phyloP scores from a whole-genome alignment of 1,140 invertebrate genomes.

The Drosophila sechellia region DNA sequence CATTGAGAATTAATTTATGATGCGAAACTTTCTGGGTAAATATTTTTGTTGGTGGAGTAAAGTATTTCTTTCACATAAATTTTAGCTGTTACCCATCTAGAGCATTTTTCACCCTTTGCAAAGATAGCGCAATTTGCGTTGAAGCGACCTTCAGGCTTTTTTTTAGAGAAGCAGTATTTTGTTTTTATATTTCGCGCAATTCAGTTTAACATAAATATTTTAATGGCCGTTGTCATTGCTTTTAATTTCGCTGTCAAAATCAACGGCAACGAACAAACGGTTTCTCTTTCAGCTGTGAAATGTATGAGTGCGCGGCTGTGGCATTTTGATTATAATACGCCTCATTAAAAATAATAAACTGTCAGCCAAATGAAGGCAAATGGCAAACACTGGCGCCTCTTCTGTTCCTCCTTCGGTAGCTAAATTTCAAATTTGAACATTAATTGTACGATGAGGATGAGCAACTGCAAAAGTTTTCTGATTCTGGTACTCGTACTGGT shows the following conservation, averaged over 20 bases:
- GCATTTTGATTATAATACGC: conserved; percentile 75
- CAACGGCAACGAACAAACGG: conserved; percentile 46
- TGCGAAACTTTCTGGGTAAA: conserved; percentile 61
- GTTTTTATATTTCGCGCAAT: conserved; percentile 12
- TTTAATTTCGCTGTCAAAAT: conserved; percentile 73
- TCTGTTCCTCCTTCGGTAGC: conserved; percentile 14
- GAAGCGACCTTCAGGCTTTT: conserved; percentile 30
- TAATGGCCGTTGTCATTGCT: conserved; percentile 43
- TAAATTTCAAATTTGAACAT: conserved; percentile 71
- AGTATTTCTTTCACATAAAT: conserved; percentile 28
- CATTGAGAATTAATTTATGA: conserved; percentile 78
- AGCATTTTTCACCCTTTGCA: background rate
- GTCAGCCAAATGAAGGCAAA: conserved; percentile 71
- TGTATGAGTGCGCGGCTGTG: conserved; percentile 22
- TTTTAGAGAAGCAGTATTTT: background rate
- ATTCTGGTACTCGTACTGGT: conserved; percentile 16
- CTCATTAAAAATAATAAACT: conserved; percentile 83
- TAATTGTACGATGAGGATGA: conserved; percentile 73
- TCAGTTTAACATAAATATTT: conserved; percentile 45
- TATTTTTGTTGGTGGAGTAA: conserved; percentile 14
- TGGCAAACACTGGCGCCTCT: conserved; percentile 46
- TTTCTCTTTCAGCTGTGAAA: conserved; percentile 23
- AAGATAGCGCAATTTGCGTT: conserved; percentile 30
- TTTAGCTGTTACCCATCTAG: conserved; percentile 21
- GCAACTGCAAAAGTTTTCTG: conserved; percentile 61